phyloP scores from a whole-genome alignment of 2,797 vertebrate genomes.

The Enteromius anoplus region DNA sequence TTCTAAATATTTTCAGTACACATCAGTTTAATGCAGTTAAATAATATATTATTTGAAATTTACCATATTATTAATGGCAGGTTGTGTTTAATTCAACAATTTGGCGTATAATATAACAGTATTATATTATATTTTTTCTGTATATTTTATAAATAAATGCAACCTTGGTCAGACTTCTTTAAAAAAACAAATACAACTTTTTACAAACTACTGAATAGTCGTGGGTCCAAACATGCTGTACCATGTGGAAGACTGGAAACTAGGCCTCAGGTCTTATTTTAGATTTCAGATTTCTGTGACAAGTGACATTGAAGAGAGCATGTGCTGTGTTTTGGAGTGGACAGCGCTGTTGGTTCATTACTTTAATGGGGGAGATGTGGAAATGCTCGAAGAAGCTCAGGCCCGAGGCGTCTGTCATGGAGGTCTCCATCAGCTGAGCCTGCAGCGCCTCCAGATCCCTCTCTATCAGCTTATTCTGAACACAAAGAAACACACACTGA shows the following conservation, averaged over 20 bases:
- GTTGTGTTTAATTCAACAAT: too few relatives aligned
- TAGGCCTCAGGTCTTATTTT: background rate
- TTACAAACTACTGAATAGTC: background rate
- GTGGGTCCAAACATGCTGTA: background rate
- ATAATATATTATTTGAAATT: background rate
- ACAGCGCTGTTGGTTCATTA: slow-evolving; percentile 61
- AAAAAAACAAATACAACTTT: background rate
- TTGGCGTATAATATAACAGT: background rate
- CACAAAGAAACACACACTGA: slow-evolving; percentile 11
- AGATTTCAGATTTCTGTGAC: background rate
- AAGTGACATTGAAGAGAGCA: slow-evolving; percentile 3
- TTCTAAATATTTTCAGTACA: background rate
- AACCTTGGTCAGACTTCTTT: too few relatives aligned
- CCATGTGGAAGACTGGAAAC: background rate
- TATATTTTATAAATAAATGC: background rate
- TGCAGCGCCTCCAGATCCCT: slow-evolving; percentile 85
- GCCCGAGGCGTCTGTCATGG: slow-evolving; percentile 83
- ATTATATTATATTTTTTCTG: background rate
- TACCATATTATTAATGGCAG: background rate
- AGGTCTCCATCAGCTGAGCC: slow-evolving; percentile 86
- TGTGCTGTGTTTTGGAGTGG: slow-evolving; percentile 27
- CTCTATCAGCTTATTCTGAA: slow-evolving; percentile 83
- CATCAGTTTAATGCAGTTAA: background rate
- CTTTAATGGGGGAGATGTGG: slow-evolving; percentile 98
- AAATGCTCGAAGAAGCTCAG: slow-evolving; percentile 96